These are phyloP conservation scores for Augochlora pura DNA, from an alignment of 1,140 invertebrate genomes.

Conservation along the genomic window DNA sequence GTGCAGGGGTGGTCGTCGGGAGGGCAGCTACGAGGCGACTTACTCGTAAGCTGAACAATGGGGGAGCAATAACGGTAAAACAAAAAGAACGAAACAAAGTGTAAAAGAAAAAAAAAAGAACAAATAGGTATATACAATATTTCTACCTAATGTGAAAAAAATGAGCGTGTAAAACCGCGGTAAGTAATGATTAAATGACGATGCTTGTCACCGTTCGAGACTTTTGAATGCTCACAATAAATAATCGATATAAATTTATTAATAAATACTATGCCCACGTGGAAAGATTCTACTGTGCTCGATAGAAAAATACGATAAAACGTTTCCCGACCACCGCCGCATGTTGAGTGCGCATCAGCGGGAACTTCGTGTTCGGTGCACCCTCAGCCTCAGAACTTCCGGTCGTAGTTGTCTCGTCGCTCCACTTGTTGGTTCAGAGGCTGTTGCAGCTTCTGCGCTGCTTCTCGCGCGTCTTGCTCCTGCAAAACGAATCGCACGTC, in stretches of 20 bases:
- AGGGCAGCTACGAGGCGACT: too few relatives aligned
- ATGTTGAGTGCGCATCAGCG: slow-evolving; percentile 12
- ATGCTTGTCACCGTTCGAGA: too few relatives aligned
- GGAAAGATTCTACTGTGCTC: too few relatives aligned
- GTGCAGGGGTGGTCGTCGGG: background rate
- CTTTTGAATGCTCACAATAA: too few relatives aligned
- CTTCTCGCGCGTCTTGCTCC: slow-evolving; percentile 75
- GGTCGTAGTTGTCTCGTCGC: slow-evolving; percentile 72
- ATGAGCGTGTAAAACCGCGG: too few relatives aligned
- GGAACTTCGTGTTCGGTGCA: background rate
- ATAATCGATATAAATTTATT: background rate
- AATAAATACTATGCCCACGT: background rate
- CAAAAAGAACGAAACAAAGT: too few relatives aligned
- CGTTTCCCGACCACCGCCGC: background rate
- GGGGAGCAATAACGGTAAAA: too few relatives aligned
- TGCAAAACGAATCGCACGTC: slow-evolving; percentile 37
- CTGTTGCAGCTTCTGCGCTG: slow-evolving; percentile 68
- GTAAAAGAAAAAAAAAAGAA: too few relatives aligned
- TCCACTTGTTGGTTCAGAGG: slow-evolving; percentile 74
- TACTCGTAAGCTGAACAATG: too few relatives aligned
- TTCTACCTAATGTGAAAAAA: too few relatives aligned
- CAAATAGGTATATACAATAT: too few relatives aligned
- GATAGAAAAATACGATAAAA: background rate
- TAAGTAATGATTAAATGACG: too few relatives aligned
- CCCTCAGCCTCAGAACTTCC: slow-evolving; percentile 65